Conservation (phyloP, 1,140 invertebrate species). For the Drosophila hydei region DNA sequence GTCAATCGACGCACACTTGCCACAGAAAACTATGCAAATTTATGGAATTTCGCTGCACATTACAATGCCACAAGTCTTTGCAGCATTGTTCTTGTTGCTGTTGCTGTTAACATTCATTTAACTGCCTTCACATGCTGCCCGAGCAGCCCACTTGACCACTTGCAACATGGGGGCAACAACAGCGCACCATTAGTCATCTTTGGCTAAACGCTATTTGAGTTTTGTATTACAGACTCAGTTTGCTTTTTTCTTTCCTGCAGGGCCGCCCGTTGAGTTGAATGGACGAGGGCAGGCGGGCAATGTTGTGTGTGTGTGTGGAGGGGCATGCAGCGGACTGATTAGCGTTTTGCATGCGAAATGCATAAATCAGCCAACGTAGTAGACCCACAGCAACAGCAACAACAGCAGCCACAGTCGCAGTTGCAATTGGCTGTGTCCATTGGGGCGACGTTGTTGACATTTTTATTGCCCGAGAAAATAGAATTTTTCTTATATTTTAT, state of each 20-base stretch:
- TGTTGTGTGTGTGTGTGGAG: not conserved
- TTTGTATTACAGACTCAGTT: conserved; percentile 57
- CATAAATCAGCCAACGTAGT: conserved; percentile 65
- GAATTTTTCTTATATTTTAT: conserved; percentile 66
- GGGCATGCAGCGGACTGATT: conserved; percentile 55
- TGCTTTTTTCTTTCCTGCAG: conserved; percentile 53
- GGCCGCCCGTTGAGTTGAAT: conserved; percentile 18
- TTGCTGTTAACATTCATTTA: conserved; percentile 53
- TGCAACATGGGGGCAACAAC: conserved; percentile 50
- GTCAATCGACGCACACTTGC: conserved; percentile 61
- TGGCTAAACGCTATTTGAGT: conserved; percentile 74
- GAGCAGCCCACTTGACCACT: conserved; percentile 60
- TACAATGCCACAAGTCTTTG: conserved; percentile 24
- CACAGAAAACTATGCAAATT: conserved; percentile 52
- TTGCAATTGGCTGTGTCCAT: conserved; percentile 62
- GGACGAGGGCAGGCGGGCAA: not conserved
- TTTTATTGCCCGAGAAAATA: conserved; percentile 82
- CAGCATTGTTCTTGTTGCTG: conserved; percentile 28
- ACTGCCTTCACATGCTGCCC: conserved; percentile 41
- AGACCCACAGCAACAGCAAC: conserved; percentile 25
- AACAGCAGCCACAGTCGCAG: conserved; percentile 15
- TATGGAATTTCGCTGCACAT: conserved; percentile 39
- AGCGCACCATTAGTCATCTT: conserved; percentile 76
- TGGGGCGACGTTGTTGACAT: conserved; percentile 73
- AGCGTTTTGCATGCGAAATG: conserved; percentile 79